Evolutionary conservation across 2,888 invertebrate species (phyloP), one percentile per base, ranked within the genome.

Genomic region (Drosophila mayaguana): DNA sequence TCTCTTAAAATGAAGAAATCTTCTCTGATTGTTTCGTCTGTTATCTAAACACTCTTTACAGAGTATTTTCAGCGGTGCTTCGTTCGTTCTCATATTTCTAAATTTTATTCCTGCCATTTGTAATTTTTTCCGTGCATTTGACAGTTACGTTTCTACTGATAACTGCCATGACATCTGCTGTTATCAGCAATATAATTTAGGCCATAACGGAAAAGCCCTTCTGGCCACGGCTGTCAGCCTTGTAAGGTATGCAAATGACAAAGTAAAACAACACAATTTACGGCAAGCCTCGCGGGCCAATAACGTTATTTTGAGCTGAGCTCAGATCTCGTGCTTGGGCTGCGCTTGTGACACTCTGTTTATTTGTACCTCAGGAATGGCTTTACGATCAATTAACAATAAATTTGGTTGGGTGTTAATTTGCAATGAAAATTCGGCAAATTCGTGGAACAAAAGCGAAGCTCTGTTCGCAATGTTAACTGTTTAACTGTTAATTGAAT

Each of bases 211-310:
- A 55, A 75, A 73, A 63, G 56, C 65, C 70, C 46, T 59, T 38
- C 2, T 7, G 45, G 22, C 57, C 54, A 40, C 22, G 45, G 53
- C 57, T 68, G 61, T 65, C 66, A 25, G 55, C 7, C 9, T 16
- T 3, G n/a, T 25, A 11, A 40, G 38, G 46, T 20, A 18, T 25
- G 32, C 28, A 48, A 70, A 59, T 71, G 67, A 59, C 75, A 59
- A 62, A 70, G 59, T 48, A 18, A 76, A 64, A 64, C 45, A 72
- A 66, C 46, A 61, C 34, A 64, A 61, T 75, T 75, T 46, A 43
- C 63, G 57, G 71, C 42, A 40, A 54, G 66, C 56, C 63, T 66
- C 65, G 16, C 38, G 63, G 60, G 65, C 28, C 36, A 46, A 45
- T n/a, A 51, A 65, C 16, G 20, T 46, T 69, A 12, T 38, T 32